Percentiles rank a stretch among this genome's conserved stretches.
These are phyloP conservation scores for Meloe dianella DNA, from an alignment of 2,888 invertebrate genomes.

Conservation along the genomic window DNA sequence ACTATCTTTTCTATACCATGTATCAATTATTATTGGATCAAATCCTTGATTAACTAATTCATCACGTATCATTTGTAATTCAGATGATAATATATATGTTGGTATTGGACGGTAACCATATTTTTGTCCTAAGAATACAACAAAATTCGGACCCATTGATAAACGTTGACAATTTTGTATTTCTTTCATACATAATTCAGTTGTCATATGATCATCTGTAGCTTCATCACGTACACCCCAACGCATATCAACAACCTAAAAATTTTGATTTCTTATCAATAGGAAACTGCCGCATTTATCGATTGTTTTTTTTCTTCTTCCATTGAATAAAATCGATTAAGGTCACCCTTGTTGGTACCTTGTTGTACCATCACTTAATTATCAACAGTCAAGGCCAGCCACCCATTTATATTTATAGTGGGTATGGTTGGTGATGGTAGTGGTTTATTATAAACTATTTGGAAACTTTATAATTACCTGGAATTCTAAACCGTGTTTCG, in stretches of 20 bases:
- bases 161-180: conserved; percentile 96
- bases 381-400: background rate
- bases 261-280: background rate
- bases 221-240: conserved; percentile 99
- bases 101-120: conserved; percentile 98
- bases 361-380: background rate
- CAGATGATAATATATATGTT: conserved; percentile 90
- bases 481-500: conserved; percentile 97
- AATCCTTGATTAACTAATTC: conserved; percentile 83
- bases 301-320: too few relatives aligned
- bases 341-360: conserved; percentile 12
- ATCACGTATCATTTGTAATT: conserved; percentile 85
- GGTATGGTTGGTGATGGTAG: too few relatives aligned
- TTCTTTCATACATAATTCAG: conserved; percentile 96
- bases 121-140: conserved; percentile 96
- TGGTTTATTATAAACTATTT: background rate
- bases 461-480: conserved; percentile 69
- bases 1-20: conserved; percentile 95
- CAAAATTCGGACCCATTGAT: conserved; percentile 98
- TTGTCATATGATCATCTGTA: conserved; percentile 99
- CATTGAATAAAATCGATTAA: background rate
- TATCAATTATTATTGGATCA: conserved; percentile 83
- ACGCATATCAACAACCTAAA: conserved; percentile 95
- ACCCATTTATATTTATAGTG: background rate
- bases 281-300: background rate